Base-by-base conservation (phyloP, 2,797 vertebrate genomes). In the Chelmon rostratus region DNA sequence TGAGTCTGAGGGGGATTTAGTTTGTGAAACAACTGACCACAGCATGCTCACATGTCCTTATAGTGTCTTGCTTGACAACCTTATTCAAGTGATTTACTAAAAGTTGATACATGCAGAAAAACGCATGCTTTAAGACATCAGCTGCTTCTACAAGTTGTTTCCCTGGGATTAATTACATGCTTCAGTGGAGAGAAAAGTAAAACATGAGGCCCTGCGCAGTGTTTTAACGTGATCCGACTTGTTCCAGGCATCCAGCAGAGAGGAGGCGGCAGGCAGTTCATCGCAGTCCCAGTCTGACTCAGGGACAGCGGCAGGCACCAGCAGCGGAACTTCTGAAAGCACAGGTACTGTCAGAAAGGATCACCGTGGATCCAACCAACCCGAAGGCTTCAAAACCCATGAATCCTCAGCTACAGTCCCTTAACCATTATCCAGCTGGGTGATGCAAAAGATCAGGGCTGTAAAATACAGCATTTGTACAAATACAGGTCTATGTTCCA, bases 301-400 rank as follows among this genome's bases (percentile, higher is more conserved):
- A 21, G 92, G 81, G 78, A 84, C 82, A 13, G 64, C 85, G 71
- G 83, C 81, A 0, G 91, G 92, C 50, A 54, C 84, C 0, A 87
- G 16, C 67, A 92, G 88, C 0, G 91, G 93, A n/a, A 74, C 92
- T 11, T 92, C 95, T 31, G 94, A 95, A 38, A 82, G 93, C 89
- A 89, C 94, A 90, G 93, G 93, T 94, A 86, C 49, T 23, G 44
- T 76, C 11, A 12, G 28, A 18, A 28, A 25, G 15, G 2, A 54
- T 25, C 2, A 16, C 46, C 13, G 37, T 23, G 18, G 57, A 62
- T n/a, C n/a, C n/a, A n/a, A n/a, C n/a, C n/a, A 47, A 53, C 31
- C 5, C 31, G 8, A 47, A 21, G 19, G 46, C 49, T 33, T 31
- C 33, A 33, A 33, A 33, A 57, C 9, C 18, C n/a, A n/a, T 5